A percentile compares a stretch with the other conserved stretches of the same genome.
These are phyloP conservation scores for Noctua janthe DNA, from an alignment of 2,888 invertebrate genomes.

Conservation along the genomic window DNA sequence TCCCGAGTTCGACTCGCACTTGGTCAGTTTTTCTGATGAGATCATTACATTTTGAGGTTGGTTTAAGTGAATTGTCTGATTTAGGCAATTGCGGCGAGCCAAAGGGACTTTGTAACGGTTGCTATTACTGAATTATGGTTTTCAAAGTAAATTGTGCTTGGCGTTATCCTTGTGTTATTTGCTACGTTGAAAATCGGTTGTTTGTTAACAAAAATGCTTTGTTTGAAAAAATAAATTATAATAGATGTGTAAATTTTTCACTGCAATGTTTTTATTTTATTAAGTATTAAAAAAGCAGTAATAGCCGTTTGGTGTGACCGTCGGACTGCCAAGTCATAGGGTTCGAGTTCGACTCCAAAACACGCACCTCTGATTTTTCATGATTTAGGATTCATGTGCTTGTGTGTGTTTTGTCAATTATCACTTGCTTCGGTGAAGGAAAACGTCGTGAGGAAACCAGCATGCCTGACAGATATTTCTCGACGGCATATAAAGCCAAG, in stretches of 20 bases:
- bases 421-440: too few species aligned
- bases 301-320: too few species aligned
- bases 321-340: too few species aligned
- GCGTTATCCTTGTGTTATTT: neutral
- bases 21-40: constrained; percentile 5
- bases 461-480: too few species aligned
- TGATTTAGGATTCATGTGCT: too few species aligned
- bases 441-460: too few species aligned
- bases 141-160: constrained; percentile 2
- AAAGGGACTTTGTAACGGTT: neutral
- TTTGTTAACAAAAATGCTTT: constrained; percentile 1
- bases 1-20: neutral
- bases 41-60: constrained; percentile 28
- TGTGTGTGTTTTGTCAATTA: too few species aligned
- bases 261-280: neutral
- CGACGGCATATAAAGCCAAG: too few species aligned
- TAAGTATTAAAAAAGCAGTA: too few species aligned
- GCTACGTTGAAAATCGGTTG: neutral
- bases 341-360: too few species aligned
- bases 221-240: neutral
- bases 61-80: constrained; percentile 31
- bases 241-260: neutral
- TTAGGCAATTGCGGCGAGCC: constrained; percentile 22
- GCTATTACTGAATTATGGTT: constrained; percentile 4
- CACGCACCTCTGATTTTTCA: too few species aligned